Percentiles rank a stretch among this genome's conserved stretches.
These are phyloP conservation scores for Herminia tarsipennalis DNA, from an alignment of 2,888 invertebrate genomes.

Conservation along the genomic window DNA sequence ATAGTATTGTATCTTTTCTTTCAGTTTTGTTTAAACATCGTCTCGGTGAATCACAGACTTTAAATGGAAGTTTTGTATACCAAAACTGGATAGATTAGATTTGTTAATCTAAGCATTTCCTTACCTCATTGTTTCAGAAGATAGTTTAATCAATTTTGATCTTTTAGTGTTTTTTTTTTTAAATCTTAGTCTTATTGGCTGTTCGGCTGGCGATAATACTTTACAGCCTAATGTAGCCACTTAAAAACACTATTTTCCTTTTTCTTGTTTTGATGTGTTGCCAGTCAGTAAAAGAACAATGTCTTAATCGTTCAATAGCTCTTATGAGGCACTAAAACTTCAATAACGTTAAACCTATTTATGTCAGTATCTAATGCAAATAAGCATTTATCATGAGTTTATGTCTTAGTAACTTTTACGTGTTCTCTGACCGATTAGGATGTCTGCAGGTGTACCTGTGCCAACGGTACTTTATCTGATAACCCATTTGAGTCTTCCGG, in stretches of 20 bases:
- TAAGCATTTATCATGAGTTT: conserved; percentile 17
- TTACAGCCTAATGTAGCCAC: no score
- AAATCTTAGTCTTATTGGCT: no score
- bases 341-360: background rate
- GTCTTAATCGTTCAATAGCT: no score
- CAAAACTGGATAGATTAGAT: conserved; percentile 31
- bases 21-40: conserved; percentile 3
- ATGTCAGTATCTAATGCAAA: conserved; percentile 24
- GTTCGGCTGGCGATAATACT: no score
- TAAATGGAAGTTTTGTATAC: background rate
- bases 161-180: no score
- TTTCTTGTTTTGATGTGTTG: no score
- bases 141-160: conserved; percentile 16
- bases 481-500: conserved; percentile 64
- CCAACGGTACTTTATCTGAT: conserved; percentile 68
- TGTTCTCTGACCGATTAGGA: conserved; percentile 51
- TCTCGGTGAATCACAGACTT: conserved; percentile 4
- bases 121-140: conserved; percentile 23
- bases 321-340: background rate
- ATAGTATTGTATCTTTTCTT: conserved; percentile 1
- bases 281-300: no score
- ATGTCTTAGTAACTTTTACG: conserved; percentile 25
- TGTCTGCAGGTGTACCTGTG: conserved; percentile 52
- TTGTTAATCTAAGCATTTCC: conserved; percentile 26
- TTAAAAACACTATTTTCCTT: no score